Conservation (phyloP, 2,888 invertebrate genomes). For the Plemyria rubiginata region DNA sequence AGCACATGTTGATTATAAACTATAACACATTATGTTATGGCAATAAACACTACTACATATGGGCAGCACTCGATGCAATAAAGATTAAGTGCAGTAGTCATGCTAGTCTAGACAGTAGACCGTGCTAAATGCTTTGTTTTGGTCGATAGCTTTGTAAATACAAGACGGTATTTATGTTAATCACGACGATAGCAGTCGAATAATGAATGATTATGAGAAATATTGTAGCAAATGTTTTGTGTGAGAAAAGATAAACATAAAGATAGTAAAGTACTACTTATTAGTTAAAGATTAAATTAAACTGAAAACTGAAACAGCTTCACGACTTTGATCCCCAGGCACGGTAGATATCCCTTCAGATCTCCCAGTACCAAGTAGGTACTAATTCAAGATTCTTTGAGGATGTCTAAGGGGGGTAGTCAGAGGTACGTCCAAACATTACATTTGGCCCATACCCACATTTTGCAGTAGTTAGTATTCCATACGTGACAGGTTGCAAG, state of each 20-base stretch:
- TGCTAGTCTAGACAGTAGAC: constrained; percentile 19
- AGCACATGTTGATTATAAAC: constrained; percentile 51
- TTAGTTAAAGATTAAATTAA: too few relatives aligned
- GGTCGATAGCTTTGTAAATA: constrained; percentile 9
- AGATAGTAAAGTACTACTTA: too few relatives aligned
- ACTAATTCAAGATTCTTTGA: too few relatives aligned
- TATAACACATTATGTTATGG: constrained; percentile 36
- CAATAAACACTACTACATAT: constrained; percentile 45
- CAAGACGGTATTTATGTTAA: constrained; percentile 1
- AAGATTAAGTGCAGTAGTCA: constrained; percentile 30
- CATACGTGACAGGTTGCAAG: too few relatives aligned
- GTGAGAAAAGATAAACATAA: not conserved
- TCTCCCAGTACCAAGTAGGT: too few relatives aligned
- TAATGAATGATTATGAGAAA: not conserved
- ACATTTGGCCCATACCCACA: too few relatives aligned
- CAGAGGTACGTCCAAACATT: too few relatives aligned
- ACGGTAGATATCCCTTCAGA: too few relatives aligned
- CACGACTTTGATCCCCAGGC: too few relatives aligned
- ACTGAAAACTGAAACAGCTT: too few relatives aligned
- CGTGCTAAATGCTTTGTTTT: constrained; percentile 13
- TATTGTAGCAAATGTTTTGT: not conserved
- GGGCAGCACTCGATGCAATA: constrained; percentile 39
- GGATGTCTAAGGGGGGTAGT: too few relatives aligned
- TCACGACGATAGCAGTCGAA: not conserved
- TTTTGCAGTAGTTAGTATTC: too few relatives aligned